Percentiles rank a stretch among this genome's conserved stretches.
Evolutionary conservation across 2,113 vertebrate species (phyloP).

Genomic region (Rhinichthys klamathensis): DNA sequence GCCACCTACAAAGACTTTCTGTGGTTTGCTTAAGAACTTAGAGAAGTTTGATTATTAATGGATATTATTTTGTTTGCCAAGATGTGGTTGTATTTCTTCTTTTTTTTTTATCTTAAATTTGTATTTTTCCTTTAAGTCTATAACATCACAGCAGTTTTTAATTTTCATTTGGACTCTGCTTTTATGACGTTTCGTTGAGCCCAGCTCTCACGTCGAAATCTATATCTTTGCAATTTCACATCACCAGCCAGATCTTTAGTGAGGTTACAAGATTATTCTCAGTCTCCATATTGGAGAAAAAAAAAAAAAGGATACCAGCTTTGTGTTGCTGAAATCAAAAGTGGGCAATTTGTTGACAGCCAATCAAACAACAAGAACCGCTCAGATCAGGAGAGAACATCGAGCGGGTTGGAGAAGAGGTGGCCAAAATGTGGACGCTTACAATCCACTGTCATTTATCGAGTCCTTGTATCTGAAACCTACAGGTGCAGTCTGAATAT

Average conservation of each 20-base stretch:
- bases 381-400: conserved; percentile 65
- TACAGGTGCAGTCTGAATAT: neutral
- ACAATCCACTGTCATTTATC: neutral
- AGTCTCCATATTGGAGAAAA: conserved; percentile 80
- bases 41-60: conserved; percentile 24
- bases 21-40: conserved; percentile 12
- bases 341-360: conserved; percentile 66
- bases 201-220: neutral
- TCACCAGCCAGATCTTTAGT: conserved; percentile 57
- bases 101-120: conserved; percentile 52
- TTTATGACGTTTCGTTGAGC: neutral
- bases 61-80: conserved; percentile 34
- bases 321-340: conserved; percentile 65
- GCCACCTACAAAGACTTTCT: conserved; percentile 29
- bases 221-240: conserved; percentile 63
- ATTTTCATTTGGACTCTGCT: neutral
- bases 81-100: neutral
- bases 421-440: conserved; percentile 18
- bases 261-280: conserved; percentile 63
- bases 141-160: conserved; percentile 56
- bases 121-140: conserved; percentile 63
- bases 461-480: neutral
- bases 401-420: neutral
- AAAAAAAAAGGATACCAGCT: conserved; percentile 45
- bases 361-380: conserved; percentile 5